phyloP scores from a whole-genome alignment of 2,113 vertebrate species.

The Tilapia sparmanii region DNA sequence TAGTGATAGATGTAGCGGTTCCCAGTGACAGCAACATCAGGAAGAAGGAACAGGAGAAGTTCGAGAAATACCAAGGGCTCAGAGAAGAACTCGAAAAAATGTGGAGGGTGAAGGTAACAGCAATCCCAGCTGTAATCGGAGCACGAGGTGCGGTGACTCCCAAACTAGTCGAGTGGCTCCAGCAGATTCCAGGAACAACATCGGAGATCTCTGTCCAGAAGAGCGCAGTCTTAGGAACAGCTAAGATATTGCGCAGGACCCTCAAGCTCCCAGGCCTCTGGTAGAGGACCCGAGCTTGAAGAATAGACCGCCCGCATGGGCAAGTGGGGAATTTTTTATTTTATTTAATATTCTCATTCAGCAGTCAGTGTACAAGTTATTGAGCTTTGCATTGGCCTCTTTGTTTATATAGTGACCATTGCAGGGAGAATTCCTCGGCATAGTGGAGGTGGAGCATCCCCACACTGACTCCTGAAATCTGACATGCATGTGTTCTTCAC shows the following conservation, averaged over 20 bases:
- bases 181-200: rapidly evolving
- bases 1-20: background rate
- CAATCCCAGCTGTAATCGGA: rapidly evolving
- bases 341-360: background rate
- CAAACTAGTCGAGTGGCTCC: background rate
- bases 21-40: background rate
- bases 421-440: background rate
- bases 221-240: rapidly evolving
- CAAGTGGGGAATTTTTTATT: background rate
- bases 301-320: rapidly evolving
- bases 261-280: background rate
- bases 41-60: background rate
- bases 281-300: background rate
- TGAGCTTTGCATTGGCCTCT: background rate
- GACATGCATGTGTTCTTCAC: background rate
- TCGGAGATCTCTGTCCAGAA: background rate
- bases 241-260: rapidly evolving
- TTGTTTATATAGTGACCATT: background rate
- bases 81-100: rapidly evolving
- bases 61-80: rapidly evolving
- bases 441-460: background rate
- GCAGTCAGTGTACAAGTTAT: background rate
- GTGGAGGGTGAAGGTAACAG: rapidly evolving
- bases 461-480: background rate
- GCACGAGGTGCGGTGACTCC: rapidly evolving